Percentiles rank a stretch among this genome's conserved stretches.
These are phyloP conservation scores for Drosophila kurseongensis DNA, from an alignment of 1,140 invertebrate species.

Conservation along the genomic window DNA sequence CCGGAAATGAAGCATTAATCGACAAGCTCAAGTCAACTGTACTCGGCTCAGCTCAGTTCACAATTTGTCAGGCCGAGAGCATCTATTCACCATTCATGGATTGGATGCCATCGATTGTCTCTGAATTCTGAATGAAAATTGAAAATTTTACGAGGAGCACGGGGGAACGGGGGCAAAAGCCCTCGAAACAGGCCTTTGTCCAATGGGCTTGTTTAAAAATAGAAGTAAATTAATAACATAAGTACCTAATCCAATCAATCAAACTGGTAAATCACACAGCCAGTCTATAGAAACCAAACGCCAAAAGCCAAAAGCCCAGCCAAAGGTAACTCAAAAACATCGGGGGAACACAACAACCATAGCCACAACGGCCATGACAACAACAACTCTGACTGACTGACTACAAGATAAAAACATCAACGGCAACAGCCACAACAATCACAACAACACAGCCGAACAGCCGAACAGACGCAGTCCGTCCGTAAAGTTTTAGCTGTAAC, in stretches of 20 bases:
- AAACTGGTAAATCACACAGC: constrained; percentile 81
- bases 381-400: constrained; percentile 56
- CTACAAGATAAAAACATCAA: constrained; percentile 61
- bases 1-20: constrained; percentile 76
- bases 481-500: constrained; percentile 66
- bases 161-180: constrained; percentile 17
- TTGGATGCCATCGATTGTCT: constrained; percentile 46
- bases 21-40: constrained; percentile 37
- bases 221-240: constrained; percentile 83
- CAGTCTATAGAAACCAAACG: constrained; percentile 64
- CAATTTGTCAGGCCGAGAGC: constrained; percentile 69
- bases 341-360: constrained; percentile 19
- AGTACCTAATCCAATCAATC: constrained; percentile 83
- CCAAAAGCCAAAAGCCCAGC: constrained; percentile 42
- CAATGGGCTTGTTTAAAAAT: constrained; percentile 77
- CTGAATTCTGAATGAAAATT: constrained; percentile 75
- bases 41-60: constrained; percentile 33
- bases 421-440: constrained; percentile 57
- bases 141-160: constrained; percentile 40
- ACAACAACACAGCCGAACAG: constrained; percentile 32
- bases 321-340: constrained; percentile 64
- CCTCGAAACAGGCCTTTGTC: constrained; percentile 61
- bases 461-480: constrained; percentile 19
- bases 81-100: constrained; percentile 44
- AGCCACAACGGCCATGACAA: constrained; percentile 61